Evolutionary conservation across 1,140 invertebrate genomes (phyloP), one percentile per base, ranked within the genome.

Genomic region (Penaeus chinensis): DNA sequence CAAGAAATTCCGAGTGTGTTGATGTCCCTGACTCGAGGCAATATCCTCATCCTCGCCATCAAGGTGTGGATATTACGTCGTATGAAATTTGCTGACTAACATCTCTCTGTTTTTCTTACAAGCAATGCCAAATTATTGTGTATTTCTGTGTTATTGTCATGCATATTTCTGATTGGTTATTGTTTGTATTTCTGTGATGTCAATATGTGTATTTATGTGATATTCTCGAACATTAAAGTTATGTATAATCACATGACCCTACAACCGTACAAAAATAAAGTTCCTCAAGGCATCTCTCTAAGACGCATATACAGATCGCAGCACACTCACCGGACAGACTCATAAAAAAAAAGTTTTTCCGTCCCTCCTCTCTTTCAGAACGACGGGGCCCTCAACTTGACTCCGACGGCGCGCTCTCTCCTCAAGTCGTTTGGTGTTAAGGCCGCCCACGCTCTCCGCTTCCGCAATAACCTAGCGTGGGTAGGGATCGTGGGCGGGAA

Each of bases 321-420:
- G 4, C 37, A 2, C 2, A 32, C 42, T 42, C 22, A 24, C 22
- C 2, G 10, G 74, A 24, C 3, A 24, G 10, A 19, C 18, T 18
- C 5, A 19, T 22, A 24, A 61, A 27, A 22, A 61, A 22, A 27
- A 22, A 8, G 27, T 10, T n/a, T 20, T 74, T 32, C 27, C 20
- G 4, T 3, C 4, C 16, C 13, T 8, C 24, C 20, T 27, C 27
- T 16, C 47, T 24, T 42, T 22, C 69, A 87, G 85, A 87, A 87
- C 62, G 85, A 87, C 60, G 85, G 78, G 32, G 78, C 85, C 47
- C 66, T 71, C 54, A 82, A 87, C 62, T 24, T 87, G 20, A 82
- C 66, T 13, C 54, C 63, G 16, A 61, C 24, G 42, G n/a, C 63
- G n/a, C 47, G 85, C n/a, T 27, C 2, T 3, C 54, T 87, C 42